Evolutionary conservation across 2,888 invertebrate genomes (phyloP).

Genomic region (Marronus borbonicus): DNA sequence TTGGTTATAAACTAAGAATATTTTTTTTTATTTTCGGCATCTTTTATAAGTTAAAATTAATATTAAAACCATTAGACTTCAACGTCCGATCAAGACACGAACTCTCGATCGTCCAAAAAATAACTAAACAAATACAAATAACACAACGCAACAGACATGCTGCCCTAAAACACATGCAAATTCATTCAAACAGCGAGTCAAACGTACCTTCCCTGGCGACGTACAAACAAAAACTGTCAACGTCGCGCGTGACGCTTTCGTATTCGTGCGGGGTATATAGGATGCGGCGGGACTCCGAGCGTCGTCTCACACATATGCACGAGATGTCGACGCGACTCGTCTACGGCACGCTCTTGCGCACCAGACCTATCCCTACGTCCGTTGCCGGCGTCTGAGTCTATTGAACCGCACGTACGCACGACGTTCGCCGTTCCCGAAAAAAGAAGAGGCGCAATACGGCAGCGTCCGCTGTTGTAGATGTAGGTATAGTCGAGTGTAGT

Average conservation of each 20-base stretch:
- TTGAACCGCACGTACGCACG: conserved; percentile 57
- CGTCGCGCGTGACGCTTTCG: conserved; percentile 8
- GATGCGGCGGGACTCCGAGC: conserved; percentile 47
- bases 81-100: conserved; percentile 56
- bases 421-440: conserved; percentile 55
- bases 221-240: conserved; percentile 47
- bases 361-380: conserved; percentile 63
- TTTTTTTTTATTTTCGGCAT: neutral
- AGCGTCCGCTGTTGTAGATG: neutral
- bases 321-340: conserved; percentile 53
- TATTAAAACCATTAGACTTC: conserved; percentile 53
- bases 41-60: too few relatives aligned
- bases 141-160: conserved; percentile 24
- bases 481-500: too few relatives aligned
- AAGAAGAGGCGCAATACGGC: neutral
- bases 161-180: conserved; percentile 35
- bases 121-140: conserved; percentile 30
- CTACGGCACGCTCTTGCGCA: conserved; percentile 58
- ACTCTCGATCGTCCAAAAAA: conserved; percentile 44
- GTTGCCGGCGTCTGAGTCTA: conserved; percentile 57
- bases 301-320: conserved; percentile 58
- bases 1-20: too few relatives aligned
- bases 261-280: conserved; percentile 15
- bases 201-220: conserved; percentile 50
- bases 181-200: conserved; percentile 34